phyloP scores from a whole-genome alignment of 2,888 invertebrate genomes.

The Yponomeuta malinellus region DNA sequence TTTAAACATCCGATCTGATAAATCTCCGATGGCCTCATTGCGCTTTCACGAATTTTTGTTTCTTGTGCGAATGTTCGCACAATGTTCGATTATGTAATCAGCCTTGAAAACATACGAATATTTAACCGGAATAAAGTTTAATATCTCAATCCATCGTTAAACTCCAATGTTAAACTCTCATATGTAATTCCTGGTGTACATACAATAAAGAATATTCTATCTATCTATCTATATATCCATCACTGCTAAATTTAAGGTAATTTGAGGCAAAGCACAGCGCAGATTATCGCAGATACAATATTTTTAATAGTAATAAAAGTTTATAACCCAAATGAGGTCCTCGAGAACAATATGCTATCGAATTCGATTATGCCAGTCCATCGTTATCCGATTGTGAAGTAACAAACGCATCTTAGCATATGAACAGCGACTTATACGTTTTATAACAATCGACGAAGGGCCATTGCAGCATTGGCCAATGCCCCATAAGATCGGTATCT shows the following conservation, averaged over 20 bases:
- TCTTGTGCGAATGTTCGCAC: neutral
- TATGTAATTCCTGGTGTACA: too few species aligned
- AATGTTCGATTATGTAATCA: neutral
- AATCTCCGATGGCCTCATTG: slow-evolving; percentile 37
- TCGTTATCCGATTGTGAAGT: slow-evolving; percentile 62
- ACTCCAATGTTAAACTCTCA: too few species aligned
- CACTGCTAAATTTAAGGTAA: neutral
- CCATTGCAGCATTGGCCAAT: slow-evolving; percentile 41
- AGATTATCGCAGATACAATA: slow-evolving; percentile 32
- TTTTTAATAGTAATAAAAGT: slow-evolving; percentile 36
- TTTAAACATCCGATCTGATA: slow-evolving; percentile 35
- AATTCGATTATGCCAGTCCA: slow-evolving; percentile 47
- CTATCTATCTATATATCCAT: too few species aligned
- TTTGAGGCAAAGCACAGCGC: slow-evolving; percentile 21
- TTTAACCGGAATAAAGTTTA: slow-evolving; percentile 16
- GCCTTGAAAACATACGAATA: neutral
- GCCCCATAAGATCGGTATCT: slow-evolving; percentile 58
- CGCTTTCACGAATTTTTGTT: slow-evolving; percentile 37
- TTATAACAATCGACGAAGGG: slow-evolving; percentile 9
- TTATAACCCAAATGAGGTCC: slow-evolving; percentile 33
- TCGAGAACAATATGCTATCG: slow-evolving; percentile 40
- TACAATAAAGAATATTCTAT: too few species aligned
- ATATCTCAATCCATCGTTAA: slow-evolving; percentile 17
- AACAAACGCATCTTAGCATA: slow-evolving; percentile 55
- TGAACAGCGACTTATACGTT: slow-evolving; percentile 21